phyloP scores from a whole-genome alignment of 2,113 vertebrate genomes.

The Lepidothrix coronata region DNA sequence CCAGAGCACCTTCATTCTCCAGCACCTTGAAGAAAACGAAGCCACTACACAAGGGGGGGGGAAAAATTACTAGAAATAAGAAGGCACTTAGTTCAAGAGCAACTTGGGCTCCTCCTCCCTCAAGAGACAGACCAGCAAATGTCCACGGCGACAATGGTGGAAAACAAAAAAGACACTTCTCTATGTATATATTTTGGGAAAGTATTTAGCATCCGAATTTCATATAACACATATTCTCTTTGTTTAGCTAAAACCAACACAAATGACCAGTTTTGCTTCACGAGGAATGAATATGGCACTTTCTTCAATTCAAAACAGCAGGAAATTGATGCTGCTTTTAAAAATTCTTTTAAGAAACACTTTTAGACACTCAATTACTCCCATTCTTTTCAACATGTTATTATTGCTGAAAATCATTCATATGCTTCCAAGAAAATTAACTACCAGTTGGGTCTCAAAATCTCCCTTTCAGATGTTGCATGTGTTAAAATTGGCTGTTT shows the following conservation, averaged over 20 bases:
- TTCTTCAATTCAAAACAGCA: background rate
- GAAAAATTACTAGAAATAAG: background rate
- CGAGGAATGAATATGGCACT: background rate
- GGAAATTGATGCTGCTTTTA: conserved; percentile 23
- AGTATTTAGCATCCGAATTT: background rate
- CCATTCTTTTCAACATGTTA: conserved; percentile 27
- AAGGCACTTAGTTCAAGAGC: background rate
- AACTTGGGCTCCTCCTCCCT: background rate
- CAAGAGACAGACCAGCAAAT: background rate
- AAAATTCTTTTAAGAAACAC: background rate
- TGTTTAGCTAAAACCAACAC: background rate
- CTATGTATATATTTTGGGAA: background rate
- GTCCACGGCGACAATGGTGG: background rate
- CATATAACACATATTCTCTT: background rate
- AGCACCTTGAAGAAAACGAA: background rate
- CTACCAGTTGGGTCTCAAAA: background rate
- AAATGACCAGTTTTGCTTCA: conserved; percentile 21
- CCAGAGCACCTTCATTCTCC: background rate
- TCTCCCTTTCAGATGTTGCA: background rate
- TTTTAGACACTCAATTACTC: conserved; percentile 43
- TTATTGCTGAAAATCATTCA: conserved; percentile 41
- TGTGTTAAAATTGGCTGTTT: conserved; percentile 34
- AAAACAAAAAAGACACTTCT: background rate
- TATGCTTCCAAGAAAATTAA: conserved; percentile 44
- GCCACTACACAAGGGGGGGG: background rate